These are phyloP conservation scores for Drosophila pseudoananassae DNA, from an alignment of 1,140 invertebrate genomes.

Conservation along the genomic window DNA sequence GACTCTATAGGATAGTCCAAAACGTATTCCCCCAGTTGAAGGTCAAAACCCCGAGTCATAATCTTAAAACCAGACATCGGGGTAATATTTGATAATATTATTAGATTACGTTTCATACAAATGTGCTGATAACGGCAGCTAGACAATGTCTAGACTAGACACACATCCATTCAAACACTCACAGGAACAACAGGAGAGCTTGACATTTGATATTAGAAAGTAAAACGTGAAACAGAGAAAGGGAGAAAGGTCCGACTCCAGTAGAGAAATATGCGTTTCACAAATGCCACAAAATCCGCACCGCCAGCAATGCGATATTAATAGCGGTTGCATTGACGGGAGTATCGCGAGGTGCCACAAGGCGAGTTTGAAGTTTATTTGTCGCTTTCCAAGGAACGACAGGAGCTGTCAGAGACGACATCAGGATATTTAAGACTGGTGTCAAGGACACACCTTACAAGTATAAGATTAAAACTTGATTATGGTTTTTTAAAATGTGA, in stretches of 20 bases:
- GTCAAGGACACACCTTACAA: constrained; percentile 29
- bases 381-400: constrained; percentile 31
- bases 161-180: constrained; percentile 22
- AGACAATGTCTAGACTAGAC: constrained; percentile 69
- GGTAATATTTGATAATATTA: constrained; percentile 15
- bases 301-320: constrained; percentile 71
- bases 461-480: too few species aligned
- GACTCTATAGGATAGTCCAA: too few species aligned
- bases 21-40: background rate
- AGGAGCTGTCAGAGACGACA: constrained; percentile 53
- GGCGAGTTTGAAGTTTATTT: constrained; percentile 27
- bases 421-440: constrained; percentile 55
- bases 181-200: constrained; percentile 26
- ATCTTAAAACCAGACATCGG: background rate
- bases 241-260: background rate
- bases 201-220: constrained; percentile 63
- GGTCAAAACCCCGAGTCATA: background rate
- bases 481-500: too few species aligned
- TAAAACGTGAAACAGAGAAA: constrained; percentile 32
- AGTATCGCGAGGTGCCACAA: constrained; percentile 14
- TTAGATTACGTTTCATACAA: constrained; percentile 77
- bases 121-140: constrained; percentile 72
- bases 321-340: constrained; percentile 63
- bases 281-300: constrained; percentile 75
- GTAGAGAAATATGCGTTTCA: constrained; percentile 14